A percentile compares a stretch with the other conserved stretches of the same genome.
phyloP scores from a whole-genome alignment of 1,140 invertebrate genomes.

The Cyclina sinensis region DNA sequence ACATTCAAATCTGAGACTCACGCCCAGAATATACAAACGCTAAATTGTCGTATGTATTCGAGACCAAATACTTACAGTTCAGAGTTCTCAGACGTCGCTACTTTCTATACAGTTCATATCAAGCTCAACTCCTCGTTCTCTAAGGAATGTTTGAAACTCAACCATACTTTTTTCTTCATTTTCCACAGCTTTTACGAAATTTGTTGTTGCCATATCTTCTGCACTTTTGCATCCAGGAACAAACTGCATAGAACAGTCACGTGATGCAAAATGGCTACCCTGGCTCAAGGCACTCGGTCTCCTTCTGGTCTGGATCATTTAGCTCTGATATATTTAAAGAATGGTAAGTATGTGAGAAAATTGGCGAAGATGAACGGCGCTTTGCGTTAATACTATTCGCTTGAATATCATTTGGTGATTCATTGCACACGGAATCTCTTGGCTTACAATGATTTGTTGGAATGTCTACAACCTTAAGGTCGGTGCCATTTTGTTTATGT shows the following conservation, averaged over 20 bases:
- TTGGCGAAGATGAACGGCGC: conserved; percentile 48
- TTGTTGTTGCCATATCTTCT: conserved; percentile 21
- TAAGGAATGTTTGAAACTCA: conserved; percentile 55
- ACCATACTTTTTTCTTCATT: conserved; percentile 57
- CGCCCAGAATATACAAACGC: not conserved
- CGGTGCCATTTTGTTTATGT: not conserved
- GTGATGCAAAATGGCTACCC: conserved; percentile 12
- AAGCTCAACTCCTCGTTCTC: conserved; percentile 51
- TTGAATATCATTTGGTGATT: not conserved
- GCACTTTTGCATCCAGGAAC: conserved; percentile 16
- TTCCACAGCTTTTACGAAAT: not conserved
- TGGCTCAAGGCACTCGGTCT: conserved; percentile 61
- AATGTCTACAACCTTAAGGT: not conserved
- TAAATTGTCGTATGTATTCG: not conserved
- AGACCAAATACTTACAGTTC: not conserved
- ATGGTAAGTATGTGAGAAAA: conserved; percentile 43
- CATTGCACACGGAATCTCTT: conserved; percentile 32
- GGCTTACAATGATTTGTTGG: conserved; percentile 19
- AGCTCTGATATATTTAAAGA: conserved; percentile 56
- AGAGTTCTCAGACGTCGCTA: conserved; percentile 43
- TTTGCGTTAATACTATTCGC: conserved; percentile 45
- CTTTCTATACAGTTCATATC: conserved; percentile 62
- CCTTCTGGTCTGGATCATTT: conserved; percentile 9
- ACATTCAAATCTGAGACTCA: too few relatives aligned
- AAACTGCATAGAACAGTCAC: not conserved